Base-by-base conservation (phyloP, 2,797 vertebrate species). In the Cynopterus sphinx region DNA sequence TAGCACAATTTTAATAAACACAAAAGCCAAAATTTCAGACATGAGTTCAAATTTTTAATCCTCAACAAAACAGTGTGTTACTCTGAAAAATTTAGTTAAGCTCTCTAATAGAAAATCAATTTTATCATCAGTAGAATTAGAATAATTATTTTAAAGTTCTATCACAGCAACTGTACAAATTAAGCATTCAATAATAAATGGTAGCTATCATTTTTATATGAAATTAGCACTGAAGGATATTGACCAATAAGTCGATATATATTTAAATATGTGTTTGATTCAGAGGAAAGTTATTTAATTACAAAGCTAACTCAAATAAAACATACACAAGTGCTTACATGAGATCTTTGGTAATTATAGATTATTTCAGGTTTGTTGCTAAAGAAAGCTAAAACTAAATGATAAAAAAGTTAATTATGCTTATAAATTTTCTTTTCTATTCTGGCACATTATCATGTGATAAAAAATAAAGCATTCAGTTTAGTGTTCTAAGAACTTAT, bases 131-230 rank as follows among this genome's bases (percentile, higher is more conserved):
- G 53, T 71, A 87, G 95, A 93, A 87, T 94, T 96, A 90, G n/a
- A 96, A 95, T 89, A 96, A 87, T 91, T 86, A 84, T 88, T 96
- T 86, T 77, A 91, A 95, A 95, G n/a, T 90, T 75, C 51, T 94
- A 90, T 90, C 82, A 81, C 3, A 84, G 84, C 61, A 90, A 95
- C 31, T 92, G 3, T 82, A 91, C 9, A 91, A 95, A 94, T 95
- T 73, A 90, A 91, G 16, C 31, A 85, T 75, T 88, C 61, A 82
- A 41, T 96, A 93, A 85, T 94, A 93, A 87, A 73, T 77, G 39
- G 46, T 84, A 87, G 46, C 59, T 95, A 90, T 87, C 9, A 93
- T 79, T 95, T 94, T 96, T 90, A 91, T 71, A 94, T 87, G 31
- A 88, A 96, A 93, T 96, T 96, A 90, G n/a, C 46, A 89, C 41